Percentiles rank a stretch among this genome's conserved stretches.
Evolutionary conservation across 2,113 vertebrate genomes (phyloP).

Genomic region (Limnothrissa miodon): DNA sequence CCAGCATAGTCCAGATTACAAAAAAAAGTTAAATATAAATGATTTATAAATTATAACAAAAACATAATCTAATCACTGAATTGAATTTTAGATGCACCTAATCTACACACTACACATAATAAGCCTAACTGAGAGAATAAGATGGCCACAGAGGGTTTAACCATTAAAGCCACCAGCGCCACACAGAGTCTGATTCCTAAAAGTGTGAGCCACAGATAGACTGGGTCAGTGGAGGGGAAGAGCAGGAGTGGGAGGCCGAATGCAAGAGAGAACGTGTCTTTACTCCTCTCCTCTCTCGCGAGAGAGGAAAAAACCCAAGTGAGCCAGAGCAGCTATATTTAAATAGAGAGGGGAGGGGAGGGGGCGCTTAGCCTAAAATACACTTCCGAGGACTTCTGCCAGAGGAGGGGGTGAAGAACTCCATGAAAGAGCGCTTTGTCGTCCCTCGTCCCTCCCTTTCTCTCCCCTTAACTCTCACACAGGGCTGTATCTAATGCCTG

Average conservation of each 20-base stretch:
- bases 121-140: background rate
- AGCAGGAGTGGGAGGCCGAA: background rate
- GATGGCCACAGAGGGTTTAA: background rate
- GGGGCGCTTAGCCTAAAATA: constrained; percentile 44
- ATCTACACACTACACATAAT: no score
- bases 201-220: background rate
- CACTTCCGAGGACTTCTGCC: constrained; percentile 37
- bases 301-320: constrained; percentile 39
- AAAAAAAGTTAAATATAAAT: no score
- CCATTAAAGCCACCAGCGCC: background rate
- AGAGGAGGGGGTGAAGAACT: constrained; percentile 39
- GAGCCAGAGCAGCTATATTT: constrained; percentile 64
- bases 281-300: constrained; percentile 10
- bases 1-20: no score
- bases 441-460: constrained; percentile 30
- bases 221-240: background rate
- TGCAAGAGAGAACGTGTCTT: background rate
- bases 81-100: no score
- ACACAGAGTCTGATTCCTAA: background rate
- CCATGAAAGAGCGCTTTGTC: constrained; percentile 66
- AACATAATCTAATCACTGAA: no score
- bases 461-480: constrained; percentile 38
- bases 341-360: constrained; percentile 49
- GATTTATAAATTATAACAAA: no score
- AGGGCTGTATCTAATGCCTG: constrained; percentile 28